Evolutionary conservation across 2,113 vertebrate species (phyloP).

Genomic region (Chrysemys picta): DNA sequence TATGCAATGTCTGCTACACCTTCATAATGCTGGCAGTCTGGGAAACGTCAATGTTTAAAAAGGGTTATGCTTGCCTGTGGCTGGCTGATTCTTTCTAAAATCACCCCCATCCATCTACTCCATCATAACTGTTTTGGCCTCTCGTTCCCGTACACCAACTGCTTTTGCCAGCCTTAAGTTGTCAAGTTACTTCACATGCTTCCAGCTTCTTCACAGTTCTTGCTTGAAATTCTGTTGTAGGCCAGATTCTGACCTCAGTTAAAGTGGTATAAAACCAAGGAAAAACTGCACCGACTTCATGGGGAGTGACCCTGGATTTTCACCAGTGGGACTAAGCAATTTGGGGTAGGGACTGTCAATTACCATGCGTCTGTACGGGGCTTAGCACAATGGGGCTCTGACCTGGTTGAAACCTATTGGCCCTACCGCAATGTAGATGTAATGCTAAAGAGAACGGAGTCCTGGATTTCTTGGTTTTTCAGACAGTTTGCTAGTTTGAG

Average conservation of each 20-base stretch:
- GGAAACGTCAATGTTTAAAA: not conserved
- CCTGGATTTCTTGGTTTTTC: not conserved
- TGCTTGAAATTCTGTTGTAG: not conserved
- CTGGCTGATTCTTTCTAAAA: not conserved
- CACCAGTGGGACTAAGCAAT: not conserved
- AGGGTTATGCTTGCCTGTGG: not conserved
- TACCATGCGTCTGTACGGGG: rapidly evolving
- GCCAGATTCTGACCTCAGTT: not conserved
- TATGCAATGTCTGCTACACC: not conserved
- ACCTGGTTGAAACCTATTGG: not conserved
- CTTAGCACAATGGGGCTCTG: not conserved
- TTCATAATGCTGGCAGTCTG: not conserved
- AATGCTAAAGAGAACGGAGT: not conserved
- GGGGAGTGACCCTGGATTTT: not conserved
- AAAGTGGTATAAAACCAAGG: not conserved
- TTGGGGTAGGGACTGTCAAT: not conserved
- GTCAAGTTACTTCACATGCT: not conserved
- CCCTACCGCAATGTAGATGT: not conserved
- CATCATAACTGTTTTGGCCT: not conserved
- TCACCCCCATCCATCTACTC: not conserved
- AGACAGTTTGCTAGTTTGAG: not conserved
- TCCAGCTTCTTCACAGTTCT: not conserved
- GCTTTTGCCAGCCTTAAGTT: not conserved
- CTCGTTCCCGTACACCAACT: not conserved
- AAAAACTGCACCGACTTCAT: not conserved